Evolutionary conservation across 1,140 invertebrate genomes (phyloP), one percentile per base, ranked within the genome.

Genomic region (Lasioglossum albipes): DNA sequence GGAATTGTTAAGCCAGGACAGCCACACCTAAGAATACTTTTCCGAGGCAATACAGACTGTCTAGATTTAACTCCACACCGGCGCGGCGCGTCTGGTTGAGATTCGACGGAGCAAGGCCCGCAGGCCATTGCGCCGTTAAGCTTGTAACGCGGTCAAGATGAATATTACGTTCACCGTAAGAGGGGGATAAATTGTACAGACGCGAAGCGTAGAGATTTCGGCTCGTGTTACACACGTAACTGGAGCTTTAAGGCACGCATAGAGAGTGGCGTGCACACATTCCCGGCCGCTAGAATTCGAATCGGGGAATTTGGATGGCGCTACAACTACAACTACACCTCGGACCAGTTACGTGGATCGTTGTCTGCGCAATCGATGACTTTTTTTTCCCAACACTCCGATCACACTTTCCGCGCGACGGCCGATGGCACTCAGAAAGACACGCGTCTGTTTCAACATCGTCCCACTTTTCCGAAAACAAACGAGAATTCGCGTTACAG

Each of bases 81-180:
- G 7, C 10, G n/a, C 68, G 0, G 7, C 20, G 49, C 57, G 27
- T 18, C 18, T 9, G 22, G 16, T 16, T 45, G 20, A 22, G 20
- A 67, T 18, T 49, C 64, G 49, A 36, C 22, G 61, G 1, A 27
- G 18, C 62, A 42, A 41, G 42, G 57, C 57, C 68, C 18, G 42
- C 42, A 57, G 76, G 57, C 42, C 52, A 54, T 9, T 20, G 31
- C 49, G 75, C 7, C 67, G 61, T 66, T 27, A 42, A 61, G 62
- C 62, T 69, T 57, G 71, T 85, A 85, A 85, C 72, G 71, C 82
- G 77, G 84, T 71, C 82, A 71, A 80, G 83, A 83, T 57, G 81
- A 79, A 74, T 79, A 84, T 84, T 84, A 83, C 72, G 54, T 41
- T 31, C 71, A 57, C 67, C 54, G 62, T 70, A 84, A 79, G 81